Conservation (phyloP, 2,888 invertebrate species). For the Noctua janthe region DNA sequence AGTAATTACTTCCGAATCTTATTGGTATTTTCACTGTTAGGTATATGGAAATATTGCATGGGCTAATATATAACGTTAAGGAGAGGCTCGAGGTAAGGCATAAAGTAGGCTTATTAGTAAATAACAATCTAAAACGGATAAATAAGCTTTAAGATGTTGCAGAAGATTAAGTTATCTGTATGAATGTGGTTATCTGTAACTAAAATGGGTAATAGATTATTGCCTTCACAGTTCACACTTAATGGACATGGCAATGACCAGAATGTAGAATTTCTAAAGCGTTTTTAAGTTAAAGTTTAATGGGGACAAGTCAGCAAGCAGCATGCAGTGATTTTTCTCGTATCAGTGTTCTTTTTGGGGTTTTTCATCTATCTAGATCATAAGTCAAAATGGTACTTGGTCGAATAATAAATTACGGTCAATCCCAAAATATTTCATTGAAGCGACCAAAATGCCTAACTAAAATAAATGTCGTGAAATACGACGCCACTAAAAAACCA, state of each 20-base stretch:
- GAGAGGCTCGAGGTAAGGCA: not conserved
- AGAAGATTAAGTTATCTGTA: too few relatives aligned
- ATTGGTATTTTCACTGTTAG: not conserved
- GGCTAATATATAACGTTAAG: not conserved
- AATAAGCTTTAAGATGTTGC: too few relatives aligned
- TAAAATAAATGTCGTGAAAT: slow-evolving; percentile 78
- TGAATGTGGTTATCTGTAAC: too few relatives aligned
- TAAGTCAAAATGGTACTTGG: not conserved
- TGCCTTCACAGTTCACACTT: not conserved
- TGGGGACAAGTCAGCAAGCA: not conserved
- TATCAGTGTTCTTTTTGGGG: not conserved
- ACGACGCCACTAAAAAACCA: slow-evolving; percentile 73
- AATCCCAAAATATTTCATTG: slow-evolving; percentile 69
- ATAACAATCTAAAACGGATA: not conserved
- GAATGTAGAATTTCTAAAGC: not conserved
- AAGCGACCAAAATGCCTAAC: slow-evolving; percentile 68
- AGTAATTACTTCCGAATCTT: not conserved
- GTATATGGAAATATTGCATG: not conserved
- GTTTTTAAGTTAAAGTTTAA: not conserved
- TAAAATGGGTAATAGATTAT: too few relatives aligned
- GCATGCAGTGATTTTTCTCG: not conserved
- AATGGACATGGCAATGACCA: not conserved
- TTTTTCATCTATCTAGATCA: slow-evolving; percentile 14
- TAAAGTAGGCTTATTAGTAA: not conserved
- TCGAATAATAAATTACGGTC: slow-evolving; percentile 24